Percentiles rank a stretch among this genome's conserved stretches.
phyloP scores from a whole-genome alignment of 2,888 invertebrate species.

The Lutraria lutraria region DNA sequence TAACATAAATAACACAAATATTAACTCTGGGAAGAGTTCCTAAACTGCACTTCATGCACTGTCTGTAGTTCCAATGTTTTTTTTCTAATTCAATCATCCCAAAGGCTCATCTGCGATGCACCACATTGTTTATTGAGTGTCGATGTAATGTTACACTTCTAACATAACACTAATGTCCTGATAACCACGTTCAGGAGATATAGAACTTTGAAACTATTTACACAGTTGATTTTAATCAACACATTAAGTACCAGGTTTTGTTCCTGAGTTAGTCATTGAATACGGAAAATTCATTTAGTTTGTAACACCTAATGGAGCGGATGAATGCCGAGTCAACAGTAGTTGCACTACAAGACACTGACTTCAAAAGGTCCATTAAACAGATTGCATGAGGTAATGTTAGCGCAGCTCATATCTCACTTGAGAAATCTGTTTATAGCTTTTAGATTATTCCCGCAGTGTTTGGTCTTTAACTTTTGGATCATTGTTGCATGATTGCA shows the following conservation, averaged over 20 bases:
- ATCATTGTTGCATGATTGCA: background rate
- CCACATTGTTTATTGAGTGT: background rate
- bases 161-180: background rate
- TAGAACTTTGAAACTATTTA: background rate
- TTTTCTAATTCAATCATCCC: background rate
- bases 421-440: background rate
- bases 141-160: background rate
- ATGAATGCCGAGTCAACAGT: background rate
- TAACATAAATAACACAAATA: background rate
- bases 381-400: background rate
- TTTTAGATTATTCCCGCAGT: background rate
- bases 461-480: background rate
- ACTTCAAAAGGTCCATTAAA: background rate
- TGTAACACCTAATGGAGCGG: background rate
- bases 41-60: background rate
- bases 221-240: background rate
- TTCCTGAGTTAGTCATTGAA: background rate
- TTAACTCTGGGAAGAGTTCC: background rate
- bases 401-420: background rate
- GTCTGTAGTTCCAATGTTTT: too few relatives aligned
- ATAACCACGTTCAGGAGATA: background rate
- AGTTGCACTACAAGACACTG: background rate
- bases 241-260: background rate
- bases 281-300: background rate
- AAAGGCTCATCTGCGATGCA: background rate